Evolutionary conservation across 2,113 vertebrate species (phyloP), one percentile per base, ranked within the genome.

Genomic region (Toxostoma redivivum): DNA sequence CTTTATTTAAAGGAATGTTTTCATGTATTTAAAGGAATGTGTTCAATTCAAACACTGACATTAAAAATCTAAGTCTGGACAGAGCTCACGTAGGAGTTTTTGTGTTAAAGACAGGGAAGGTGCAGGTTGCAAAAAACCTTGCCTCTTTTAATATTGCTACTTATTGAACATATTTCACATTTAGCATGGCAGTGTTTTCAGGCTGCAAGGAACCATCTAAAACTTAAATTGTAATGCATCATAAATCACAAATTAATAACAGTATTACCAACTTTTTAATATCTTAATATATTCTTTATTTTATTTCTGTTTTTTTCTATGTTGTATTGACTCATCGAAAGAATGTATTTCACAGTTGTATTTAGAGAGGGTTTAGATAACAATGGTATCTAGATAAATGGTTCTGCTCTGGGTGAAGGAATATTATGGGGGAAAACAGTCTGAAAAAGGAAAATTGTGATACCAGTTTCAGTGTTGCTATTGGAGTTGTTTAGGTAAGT

Each of bases 1-100:
- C 60, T 71, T 78, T 87, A 90, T 88, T 88, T 86, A 77, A 94
- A 81, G 42, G 71, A 88, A 70, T 82, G n/a, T 90, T 90, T 96
- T 90, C 28, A 19, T 90, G 71, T 30, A 60, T 94, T 76, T 88
- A 42, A 86, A 93, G 51, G 67, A 83, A 70, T 62, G 76, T 88
- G 35, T 81, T 95, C 67, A 61, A 19, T 84, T 95, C 87, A 81
- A 70, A 66, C 73, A 51, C 21, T 89, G 80, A 71, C n/a, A 15
- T 58, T 82, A 85, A 92, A 91, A 92, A 73, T 77, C 38, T 62
- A 27, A 66, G 58, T 73, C 82, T 94, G 92, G 81, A 81, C 42
- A 83, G 82, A 81, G 24, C 70, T 92, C 35, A 3, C 4, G 30
- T 62, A 22, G 27, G 28, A 22, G 12, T 33, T 96, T 95, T 61